Base-by-base conservation (phyloP, 1,140 invertebrate species). In the Sminthurinus signatus region DNA sequence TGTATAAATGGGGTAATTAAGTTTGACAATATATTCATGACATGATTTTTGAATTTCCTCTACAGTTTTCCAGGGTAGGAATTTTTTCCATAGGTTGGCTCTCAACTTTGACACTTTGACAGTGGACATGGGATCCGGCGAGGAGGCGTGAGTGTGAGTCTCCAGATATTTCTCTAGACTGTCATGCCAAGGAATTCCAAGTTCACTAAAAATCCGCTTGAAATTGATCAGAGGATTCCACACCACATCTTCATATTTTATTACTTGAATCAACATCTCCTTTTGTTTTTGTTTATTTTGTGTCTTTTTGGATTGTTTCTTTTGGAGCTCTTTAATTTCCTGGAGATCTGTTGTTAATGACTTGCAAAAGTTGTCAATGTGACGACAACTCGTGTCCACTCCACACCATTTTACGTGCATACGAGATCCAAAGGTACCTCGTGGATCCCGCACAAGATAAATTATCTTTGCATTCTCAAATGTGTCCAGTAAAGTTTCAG, bases 191-290 rank as follows among this genome's bases (percentile, higher is more conserved):
- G 14, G 10, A 31, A 59, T 27, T 42, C 25, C 42, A 14, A 59
- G 28, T 10, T 4, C n/a, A 25, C n/a, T 10, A 29, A 43, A 59
- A 27, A 59, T n/a, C 23, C n/a, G 14, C 29, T 59, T 59, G 19
- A 44, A 43, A 31, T 42, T 43, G 2, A 43, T 42, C n/a, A 59
- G n/a, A 23, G 56, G 56, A 23, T 59, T 23, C 17, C 17, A 28
- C 3, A 39, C 56, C 2, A 59, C n/a, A 44, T 59, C 19, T 44
- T 59, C 56, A 44, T 59, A 59, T 44, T 44, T 39, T 10, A 59
- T 10, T 14, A 59, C 14, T 2, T 21, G 36, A 42, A 59, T 3
- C n/a, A n/a, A 17, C 28, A 32, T 56, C n/a, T n/a, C 8, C 15
- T 19, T 32, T 29, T 32, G 25, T 31, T 19, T 19, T 56, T 32